Percentiles rank a stretch among this genome's conserved stretches.
phyloP scores from a whole-genome alignment of 2,113 vertebrate genomes.

The Sinocyclocheilus anophthalmus region DNA sequence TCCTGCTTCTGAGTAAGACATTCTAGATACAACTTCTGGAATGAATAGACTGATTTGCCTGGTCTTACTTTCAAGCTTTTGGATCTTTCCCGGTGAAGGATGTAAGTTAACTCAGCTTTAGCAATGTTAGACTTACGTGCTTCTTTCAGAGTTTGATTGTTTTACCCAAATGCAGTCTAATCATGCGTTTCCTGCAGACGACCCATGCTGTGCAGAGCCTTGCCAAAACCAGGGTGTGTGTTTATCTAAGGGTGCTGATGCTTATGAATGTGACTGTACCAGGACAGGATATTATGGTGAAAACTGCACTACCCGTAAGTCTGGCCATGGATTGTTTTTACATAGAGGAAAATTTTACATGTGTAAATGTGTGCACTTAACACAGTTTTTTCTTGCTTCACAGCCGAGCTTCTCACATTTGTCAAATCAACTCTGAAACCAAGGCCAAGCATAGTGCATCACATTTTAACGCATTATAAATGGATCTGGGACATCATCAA shows the following conservation, averaged over 20 bases:
- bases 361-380: not conserved
- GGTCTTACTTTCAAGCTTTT: conserved; percentile 36
- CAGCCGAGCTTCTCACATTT: conserved; percentile 90
- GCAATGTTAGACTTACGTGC: not conserved
- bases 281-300: conserved; percentile 88
- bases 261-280: conserved; percentile 92
- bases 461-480: conserved; percentile 93
- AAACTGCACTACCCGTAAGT: conserved; percentile 90
- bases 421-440: conserved; percentile 85
- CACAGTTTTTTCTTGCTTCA: not conserved
- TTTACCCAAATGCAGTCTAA: not conserved
- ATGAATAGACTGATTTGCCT: conserved; percentile 46
- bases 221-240: conserved; percentile 93
- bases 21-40: conserved; percentile 17
- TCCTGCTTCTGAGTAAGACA: not conserved
- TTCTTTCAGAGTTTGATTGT: not conserved
- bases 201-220: conserved; percentile 91
- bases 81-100: conserved; percentile 42
- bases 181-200: conserved; percentile 70
- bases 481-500: conserved; percentile 93
- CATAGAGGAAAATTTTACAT: not conserved
- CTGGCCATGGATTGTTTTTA: not conserved
- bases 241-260: conserved; percentile 74
- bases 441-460: conserved; percentile 85
- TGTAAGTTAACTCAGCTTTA: conserved; percentile 38